Percentiles rank a stretch among this genome's conserved stretches.
Conservation (phyloP, 2,113 vertebrate species). For the Chaetodon auriga region DNA sequence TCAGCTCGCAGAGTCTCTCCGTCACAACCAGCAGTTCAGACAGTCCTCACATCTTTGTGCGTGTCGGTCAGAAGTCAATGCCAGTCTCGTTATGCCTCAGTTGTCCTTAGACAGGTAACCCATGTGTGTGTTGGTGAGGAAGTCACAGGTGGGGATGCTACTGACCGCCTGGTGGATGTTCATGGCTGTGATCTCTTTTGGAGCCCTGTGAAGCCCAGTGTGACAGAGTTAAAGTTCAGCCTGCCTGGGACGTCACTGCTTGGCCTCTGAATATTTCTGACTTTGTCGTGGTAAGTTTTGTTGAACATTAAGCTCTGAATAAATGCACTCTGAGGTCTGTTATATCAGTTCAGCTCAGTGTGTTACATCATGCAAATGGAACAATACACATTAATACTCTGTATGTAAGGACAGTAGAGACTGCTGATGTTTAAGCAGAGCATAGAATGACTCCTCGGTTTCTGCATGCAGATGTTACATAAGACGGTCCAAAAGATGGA, state of each 20-base stretch:
- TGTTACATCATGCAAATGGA: not conserved
- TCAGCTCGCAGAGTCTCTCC: constrained; percentile 11
- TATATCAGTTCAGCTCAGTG: not conserved
- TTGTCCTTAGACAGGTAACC: constrained; percentile 86
- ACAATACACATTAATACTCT: not conserved
- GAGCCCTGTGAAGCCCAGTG: constrained; percentile 84
- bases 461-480: not conserved
- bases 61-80: not conserved
- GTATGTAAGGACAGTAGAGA: not conserved
- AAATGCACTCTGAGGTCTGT: not conserved
- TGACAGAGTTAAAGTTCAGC: constrained; percentile 22
- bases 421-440: not conserved
- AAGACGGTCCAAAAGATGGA: not conserved
- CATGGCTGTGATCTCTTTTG: constrained; percentile 94
- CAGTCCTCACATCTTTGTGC: constrained; percentile 5
- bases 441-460: not conserved
- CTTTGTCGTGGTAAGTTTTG: not conserved
- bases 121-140: constrained; percentile 96
- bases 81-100: constrained; percentile 31
- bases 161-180: constrained; percentile 96
- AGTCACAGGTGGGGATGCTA: constrained; percentile 94
- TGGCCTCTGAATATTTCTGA: not conserved
- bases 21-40: not conserved
- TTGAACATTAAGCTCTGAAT: constrained; percentile 9
- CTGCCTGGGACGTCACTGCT: not conserved